A percentile compares a stretch with the other conserved stretches of the same genome.
Conservation (phyloP, 2,797 vertebrate genomes). For the Sorex maritimensis region DNA sequence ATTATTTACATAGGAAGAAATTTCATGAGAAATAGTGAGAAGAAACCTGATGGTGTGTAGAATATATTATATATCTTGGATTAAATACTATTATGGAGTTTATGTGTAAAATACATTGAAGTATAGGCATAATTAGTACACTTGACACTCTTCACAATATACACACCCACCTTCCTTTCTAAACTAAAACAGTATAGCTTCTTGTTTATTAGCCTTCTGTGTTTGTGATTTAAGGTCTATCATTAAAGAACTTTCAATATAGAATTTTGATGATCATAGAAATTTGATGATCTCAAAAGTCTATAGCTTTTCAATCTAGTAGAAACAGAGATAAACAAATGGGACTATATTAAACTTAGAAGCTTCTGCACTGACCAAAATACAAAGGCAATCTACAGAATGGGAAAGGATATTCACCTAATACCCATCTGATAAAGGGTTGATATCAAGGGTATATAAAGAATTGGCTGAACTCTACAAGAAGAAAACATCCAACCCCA, state of each 20-base stretch:
- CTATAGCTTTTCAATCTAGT: neutral
- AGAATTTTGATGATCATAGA: neutral
- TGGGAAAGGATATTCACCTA: too few relatives aligned
- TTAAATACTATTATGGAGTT: neutral
- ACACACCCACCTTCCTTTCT: too few relatives aligned
- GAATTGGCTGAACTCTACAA: too few relatives aligned
- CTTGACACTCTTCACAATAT: neutral
- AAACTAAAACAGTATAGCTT: neutral
- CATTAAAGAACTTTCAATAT: constrained; percentile 28
- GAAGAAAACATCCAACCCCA: too few relatives aligned
- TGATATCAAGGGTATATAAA: too few relatives aligned
- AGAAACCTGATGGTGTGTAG: neutral
- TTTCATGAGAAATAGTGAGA: neutral
- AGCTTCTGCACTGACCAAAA: too few relatives aligned
- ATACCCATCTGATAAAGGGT: too few relatives aligned
- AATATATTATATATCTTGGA: neutral
- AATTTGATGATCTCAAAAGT: neutral
- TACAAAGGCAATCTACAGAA: too few relatives aligned
- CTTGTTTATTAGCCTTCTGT: neutral
- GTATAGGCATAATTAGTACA: neutral
- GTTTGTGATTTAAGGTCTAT: neutral
- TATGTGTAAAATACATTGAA: neutral
- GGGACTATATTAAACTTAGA: too few relatives aligned
- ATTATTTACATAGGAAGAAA: neutral
- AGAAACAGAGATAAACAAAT: too few relatives aligned